Conservation (phyloP, 2,113 vertebrate species). For the Sinosuthora webbiana region DNA sequence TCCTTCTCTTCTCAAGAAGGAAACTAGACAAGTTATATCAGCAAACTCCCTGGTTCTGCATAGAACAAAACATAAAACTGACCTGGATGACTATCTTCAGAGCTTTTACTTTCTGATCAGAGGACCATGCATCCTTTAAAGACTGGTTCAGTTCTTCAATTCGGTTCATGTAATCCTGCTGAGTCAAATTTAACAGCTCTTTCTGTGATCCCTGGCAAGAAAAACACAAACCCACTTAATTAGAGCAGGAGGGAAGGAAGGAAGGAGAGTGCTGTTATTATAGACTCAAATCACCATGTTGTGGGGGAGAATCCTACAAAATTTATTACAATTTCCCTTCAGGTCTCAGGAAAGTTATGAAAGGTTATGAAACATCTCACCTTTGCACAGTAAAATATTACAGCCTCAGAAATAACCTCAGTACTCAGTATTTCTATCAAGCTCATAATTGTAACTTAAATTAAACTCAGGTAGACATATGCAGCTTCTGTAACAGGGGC, state of each 20-base stretch:
- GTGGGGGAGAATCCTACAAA: not conserved
- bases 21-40: not conserved
- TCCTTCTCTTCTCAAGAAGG: not conserved
- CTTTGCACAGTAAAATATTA: not conserved
- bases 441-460: not conserved
- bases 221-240: not conserved
- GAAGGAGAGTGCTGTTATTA: not conserved
- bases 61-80: not conserved
- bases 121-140: conserved; percentile 94
- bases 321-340: not conserved
- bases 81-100: conserved; percentile 99
- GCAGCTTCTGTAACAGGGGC: not conserved
- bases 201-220: conserved; percentile 89
- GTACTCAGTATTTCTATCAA: not conserved
- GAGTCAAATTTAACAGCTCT: conserved; percentile 93
- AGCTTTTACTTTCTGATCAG: conserved; percentile 98
- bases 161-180: conserved; percentile 94
- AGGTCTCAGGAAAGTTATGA: not conserved
- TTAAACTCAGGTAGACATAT: not conserved
- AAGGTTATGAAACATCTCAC: not conserved
- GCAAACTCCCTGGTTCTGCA: not conserved
- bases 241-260: not conserved
- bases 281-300: not conserved
- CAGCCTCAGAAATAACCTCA: not conserved
- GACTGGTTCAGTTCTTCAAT: conserved; percentile 97